Evolutionary conservation across 2,113 vertebrate genomes (phyloP), one percentile per base, ranked within the genome.

Genomic region (Cephalopholis sonnerati): DNA sequence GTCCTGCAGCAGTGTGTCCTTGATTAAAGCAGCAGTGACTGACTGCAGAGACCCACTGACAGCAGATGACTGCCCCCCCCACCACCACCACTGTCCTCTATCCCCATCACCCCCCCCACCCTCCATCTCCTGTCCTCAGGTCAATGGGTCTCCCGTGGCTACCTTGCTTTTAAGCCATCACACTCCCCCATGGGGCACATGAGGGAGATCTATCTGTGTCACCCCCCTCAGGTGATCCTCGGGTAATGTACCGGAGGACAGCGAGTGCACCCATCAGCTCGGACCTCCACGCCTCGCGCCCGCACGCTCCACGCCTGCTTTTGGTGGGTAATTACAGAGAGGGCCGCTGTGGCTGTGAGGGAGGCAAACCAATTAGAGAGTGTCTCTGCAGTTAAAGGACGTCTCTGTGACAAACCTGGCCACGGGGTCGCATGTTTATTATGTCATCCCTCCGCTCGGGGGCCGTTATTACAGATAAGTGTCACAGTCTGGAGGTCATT

Each of bases 21-120:
- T 98, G 96, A 98, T 97, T 97, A 97, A 97, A 97, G 97, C 96
- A 96, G 96, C 95, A 96, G 95, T 96, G 96, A 83, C 95, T 96
- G 96, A 96, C 96, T 95, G 92, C 82, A 93, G 92, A 96, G 94
- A 44, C 41, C 41, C 41, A 11, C 41, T 44, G 96, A 96, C 96
- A 95, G 92, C 82, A 93, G 92, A 96, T 94, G 94, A 92, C 94
- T 95, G 95, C 94, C 89, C 89, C 81, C 90, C 95, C 55, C 29
- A 29, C 29, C 29, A 29, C 29, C 32, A 4, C 32, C 32, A 36
- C 32, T 7, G 32, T 36, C 32, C 32, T 36, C 32, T 36, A 7
- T 36, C 32, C 32, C 32, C 32, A 36, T 36, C 32, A 36, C 32
- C 32, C 32, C 32, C 58, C 46, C 74, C 83, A 41, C 22, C 44